Base-by-base conservation (phyloP, 2,113 vertebrate species). In the Spermophilus dauricus region DNA sequence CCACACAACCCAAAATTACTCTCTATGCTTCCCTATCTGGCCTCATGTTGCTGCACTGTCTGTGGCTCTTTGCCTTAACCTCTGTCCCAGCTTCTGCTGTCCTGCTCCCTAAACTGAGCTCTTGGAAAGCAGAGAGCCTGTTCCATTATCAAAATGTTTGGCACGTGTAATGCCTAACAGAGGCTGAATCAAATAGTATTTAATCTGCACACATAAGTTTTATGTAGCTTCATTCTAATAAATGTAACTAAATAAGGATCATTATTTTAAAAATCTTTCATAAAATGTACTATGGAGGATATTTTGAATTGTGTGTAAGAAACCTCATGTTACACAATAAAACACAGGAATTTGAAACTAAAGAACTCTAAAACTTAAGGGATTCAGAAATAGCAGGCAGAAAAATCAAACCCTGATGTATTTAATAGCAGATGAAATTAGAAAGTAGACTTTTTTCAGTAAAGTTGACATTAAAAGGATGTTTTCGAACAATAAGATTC, bases 291-390 rank as follows among this genome's bases (percentile, higher is more conserved):
- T 78, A 88, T 67, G 53, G 58, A 61, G 75, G 39, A 94, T 75
- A 81, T 10, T 85, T 89, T 76, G 51, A 95, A 92, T 90, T 90
- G 10, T 82, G 22, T 86, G 45, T 91, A 96, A 94, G 73, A 97
- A 95, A 95, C 51, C 61, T 94, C 37, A 89, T 42, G 45, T 73
- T 83, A 84, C 26, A 80, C 16, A 65, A 78, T 69, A 80, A 95
- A 75, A 96, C 61, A 51, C 30, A 87, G 28, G 89, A 96, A 94
- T 95, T 96, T 89, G 67, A 95, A 90, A 78, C 5, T 73, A 95
- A 92, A 81, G 58, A 97, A 92, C 65, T 82, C 30, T 89, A 83
- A 95, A 86, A 30, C 28, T 90, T 86, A 89, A 80, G 70, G 82
- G 65, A 56, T 91, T 10, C 76, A 95, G 39, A 94, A 94, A 63